A percentile compares a stretch with the other conserved stretches of the same genome.
phyloP scores from a whole-genome alignment of 2,888 invertebrate genomes.

The Phanerotoma sp. region DNA sequence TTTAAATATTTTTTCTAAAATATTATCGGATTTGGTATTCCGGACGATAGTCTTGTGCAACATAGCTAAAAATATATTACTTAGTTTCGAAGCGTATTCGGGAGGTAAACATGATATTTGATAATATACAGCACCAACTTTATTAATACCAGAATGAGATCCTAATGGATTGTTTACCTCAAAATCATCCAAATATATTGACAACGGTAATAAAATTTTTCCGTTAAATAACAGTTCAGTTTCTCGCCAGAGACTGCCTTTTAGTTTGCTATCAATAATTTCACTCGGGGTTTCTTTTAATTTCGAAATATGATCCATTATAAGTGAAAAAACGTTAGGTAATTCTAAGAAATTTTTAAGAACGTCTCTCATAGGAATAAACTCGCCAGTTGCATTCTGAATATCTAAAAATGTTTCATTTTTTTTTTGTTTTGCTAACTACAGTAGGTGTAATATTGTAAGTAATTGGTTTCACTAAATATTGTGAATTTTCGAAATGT shows the following conservation, averaged over 20 bases:
- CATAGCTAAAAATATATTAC: conserved; percentile 29
- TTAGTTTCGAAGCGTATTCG: conserved; percentile 21
- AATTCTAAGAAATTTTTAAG: conserved; percentile 28
- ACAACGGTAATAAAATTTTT: conserved; percentile 25
- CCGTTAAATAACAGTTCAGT: conserved; percentile 14
- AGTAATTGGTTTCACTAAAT: too few species aligned
- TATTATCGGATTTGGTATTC: conserved; percentile 22
- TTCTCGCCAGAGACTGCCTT: conserved; percentile 24
- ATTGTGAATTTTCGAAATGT: too few species aligned
- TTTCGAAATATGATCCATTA: conserved; percentile 13
- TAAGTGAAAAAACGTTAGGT: conserved; percentile 27
- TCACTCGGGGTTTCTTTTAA: conserved; percentile 7
- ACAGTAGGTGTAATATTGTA: too few species aligned
- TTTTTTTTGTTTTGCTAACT: too few species aligned
- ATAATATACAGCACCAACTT: conserved; percentile 31
- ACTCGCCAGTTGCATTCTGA: too few species aligned
- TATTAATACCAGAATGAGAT: conserved; percentile 24
- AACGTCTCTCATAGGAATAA: conserved; percentile 24
- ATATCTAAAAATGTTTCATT: too few species aligned
- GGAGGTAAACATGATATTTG: conserved; percentile 28
- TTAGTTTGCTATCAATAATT: conserved; percentile 11
- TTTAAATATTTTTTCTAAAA: conserved; percentile 14
- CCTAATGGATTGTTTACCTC: conserved; percentile 34
- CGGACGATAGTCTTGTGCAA: conserved; percentile 23
- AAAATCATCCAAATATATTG: conserved; percentile 33